phyloP scores from a whole-genome alignment of 2,888 invertebrate genomes.

The Nomada goodeniana region DNA sequence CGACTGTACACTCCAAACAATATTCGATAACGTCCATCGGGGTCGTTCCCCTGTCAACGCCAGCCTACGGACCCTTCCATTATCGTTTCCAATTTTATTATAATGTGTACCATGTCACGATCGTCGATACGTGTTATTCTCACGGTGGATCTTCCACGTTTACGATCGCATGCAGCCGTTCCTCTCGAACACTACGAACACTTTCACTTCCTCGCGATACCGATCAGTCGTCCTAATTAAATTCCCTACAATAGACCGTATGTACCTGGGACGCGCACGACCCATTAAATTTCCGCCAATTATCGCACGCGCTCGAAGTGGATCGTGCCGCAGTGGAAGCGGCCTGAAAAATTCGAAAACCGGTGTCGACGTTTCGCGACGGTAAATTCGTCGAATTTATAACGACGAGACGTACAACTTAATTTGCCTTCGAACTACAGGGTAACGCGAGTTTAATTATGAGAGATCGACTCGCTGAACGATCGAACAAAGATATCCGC shows the following conservation, averaged over 20 bases:
- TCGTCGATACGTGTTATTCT: not conserved
- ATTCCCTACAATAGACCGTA: conserved; percentile 41
- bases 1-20: not conserved
- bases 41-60: not conserved
- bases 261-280: not conserved
- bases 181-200: not conserved
- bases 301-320: not conserved
- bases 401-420: not conserved
- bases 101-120: not conserved
- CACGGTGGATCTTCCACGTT: conserved; percentile 8
- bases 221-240: conserved; percentile 46
- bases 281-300: conserved; percentile 38
- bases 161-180: conserved; percentile 23
- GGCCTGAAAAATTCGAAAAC: not conserved
- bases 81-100: conserved; percentile 20
- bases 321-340: conserved; percentile 2
- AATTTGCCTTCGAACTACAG: conserved; percentile 26
- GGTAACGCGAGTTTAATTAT: conserved; percentile 55
- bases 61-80: not conserved
- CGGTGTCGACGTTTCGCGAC: not conserved
- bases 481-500: conserved; percentile 45
- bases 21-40: not conserved
- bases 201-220: conserved; percentile 45
- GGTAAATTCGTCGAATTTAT: conserved; percentile 36
- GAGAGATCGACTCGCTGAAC: conserved; percentile 30